Evolutionary conservation across 2,797 vertebrate genomes (phyloP).

Genomic region (Nannoperca australis): DNA sequence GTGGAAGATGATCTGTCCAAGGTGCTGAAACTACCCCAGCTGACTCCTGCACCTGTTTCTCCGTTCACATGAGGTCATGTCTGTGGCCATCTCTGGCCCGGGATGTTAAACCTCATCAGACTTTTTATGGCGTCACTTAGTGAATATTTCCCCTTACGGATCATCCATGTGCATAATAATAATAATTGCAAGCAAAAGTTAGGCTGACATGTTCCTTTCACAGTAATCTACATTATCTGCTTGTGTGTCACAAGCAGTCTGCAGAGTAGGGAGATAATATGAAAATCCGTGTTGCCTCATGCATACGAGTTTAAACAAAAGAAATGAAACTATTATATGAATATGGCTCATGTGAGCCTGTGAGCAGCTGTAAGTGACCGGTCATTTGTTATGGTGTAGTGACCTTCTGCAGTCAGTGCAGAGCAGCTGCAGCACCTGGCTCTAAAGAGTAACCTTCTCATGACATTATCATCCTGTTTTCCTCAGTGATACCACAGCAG

Average conservation of each 20-base stretch:
- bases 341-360: too few relatives aligned
- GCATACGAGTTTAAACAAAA: not conserved
- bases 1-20: constrained; percentile 15
- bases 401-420: too few relatives aligned
- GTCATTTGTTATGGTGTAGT: too few relatives aligned
- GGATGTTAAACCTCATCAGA: not conserved
- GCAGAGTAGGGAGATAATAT: too few relatives aligned
- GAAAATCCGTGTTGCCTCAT: not conserved
- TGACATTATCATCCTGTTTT: too few relatives aligned
- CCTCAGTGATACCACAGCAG: not conserved
- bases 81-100: not conserved
- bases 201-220: not conserved
- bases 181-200: too few relatives aligned
- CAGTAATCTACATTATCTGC: not conserved
- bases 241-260: not conserved
- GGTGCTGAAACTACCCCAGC: constrained; percentile 14
- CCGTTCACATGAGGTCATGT: too few relatives aligned
- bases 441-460: too few relatives aligned
- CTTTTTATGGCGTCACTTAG: not conserved
- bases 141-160: not conserved
- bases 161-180: not conserved
- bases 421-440: too few relatives aligned
- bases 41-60: not conserved
- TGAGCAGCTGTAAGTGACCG: too few relatives aligned
- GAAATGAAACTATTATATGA: too few relatives aligned